These are phyloP conservation scores for Leucoptera coffeella DNA, from an alignment of 2,888 invertebrate genomes.

Conservation along the genomic window DNA sequence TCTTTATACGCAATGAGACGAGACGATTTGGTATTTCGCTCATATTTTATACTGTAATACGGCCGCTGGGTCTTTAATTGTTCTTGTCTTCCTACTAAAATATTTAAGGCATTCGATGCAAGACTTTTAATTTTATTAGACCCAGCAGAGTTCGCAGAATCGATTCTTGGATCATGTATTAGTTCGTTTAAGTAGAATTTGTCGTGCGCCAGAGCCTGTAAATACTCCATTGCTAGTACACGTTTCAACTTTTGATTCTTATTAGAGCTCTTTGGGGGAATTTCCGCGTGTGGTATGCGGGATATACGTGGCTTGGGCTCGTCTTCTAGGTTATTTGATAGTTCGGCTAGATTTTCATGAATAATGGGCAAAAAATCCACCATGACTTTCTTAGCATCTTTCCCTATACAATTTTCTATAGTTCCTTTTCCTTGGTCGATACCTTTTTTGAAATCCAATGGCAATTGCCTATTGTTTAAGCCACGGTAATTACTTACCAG, in stretches of 20 bases:
- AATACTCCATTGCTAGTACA: constrained; percentile 41
- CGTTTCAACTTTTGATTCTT: constrained; percentile 25
- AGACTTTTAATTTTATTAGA: constrained; percentile 17
- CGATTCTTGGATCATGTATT: constrained; percentile 20
- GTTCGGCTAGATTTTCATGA: constrained; percentile 23
- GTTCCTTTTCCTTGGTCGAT: constrained; percentile 39
- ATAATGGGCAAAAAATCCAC: constrained; percentile 35
- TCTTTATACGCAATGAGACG: constrained; percentile 31
- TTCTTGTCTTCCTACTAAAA: constrained; percentile 31
- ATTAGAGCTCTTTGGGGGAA: constrained; percentile 36
- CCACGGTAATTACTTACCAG: constrained; percentile 39
- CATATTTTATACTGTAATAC: constrained; percentile 32
- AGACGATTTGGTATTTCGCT: constrained; percentile 34
- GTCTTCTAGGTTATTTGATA: constrained; percentile 14
- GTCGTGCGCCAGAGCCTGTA: constrained; percentile 43
- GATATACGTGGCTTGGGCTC: constrained; percentile 20
- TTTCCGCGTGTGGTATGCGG: constrained; percentile 25
- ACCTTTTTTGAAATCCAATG: constrained; percentile 37
- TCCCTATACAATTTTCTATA: constrained; percentile 39
- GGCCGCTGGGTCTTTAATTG: constrained; percentile 37
- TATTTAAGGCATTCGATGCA: constrained; percentile 23
- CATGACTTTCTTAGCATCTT: constrained; percentile 35
- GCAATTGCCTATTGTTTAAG: constrained; percentile 20
- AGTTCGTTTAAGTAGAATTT: constrained; percentile 36
- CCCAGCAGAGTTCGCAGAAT: constrained; percentile 29